These are phyloP conservation scores for Prenolepis imparis DNA, from an alignment of 2,888 invertebrate genomes.

Conservation along the genomic window DNA sequence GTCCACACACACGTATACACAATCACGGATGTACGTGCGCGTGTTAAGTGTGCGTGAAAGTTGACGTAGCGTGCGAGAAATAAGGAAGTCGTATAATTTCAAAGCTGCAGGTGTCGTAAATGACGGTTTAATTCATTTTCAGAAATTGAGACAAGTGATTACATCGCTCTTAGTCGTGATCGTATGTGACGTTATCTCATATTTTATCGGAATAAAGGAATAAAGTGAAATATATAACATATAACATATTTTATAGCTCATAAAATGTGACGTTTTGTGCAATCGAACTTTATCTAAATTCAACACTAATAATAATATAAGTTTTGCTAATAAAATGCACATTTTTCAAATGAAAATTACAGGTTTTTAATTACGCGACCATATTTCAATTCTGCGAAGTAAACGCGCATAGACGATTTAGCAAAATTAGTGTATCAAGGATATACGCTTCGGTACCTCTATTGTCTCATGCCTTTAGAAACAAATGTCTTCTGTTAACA, in stretches of 20 bases:
- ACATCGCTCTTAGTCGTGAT: constrained; percentile 36
- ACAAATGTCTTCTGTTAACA: constrained; percentile 69
- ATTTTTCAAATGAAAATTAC: not conserved
- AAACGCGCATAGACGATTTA: constrained; percentile 12
- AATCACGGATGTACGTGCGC: constrained; percentile 42
- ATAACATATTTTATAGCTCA: too few species aligned
- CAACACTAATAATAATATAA: constrained; percentile 12
- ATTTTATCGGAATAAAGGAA: not conserved
- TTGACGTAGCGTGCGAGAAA: constrained; percentile 50
- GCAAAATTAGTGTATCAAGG: constrained; percentile 40
- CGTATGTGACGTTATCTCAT: constrained; percentile 44
- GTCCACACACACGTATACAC: not conserved
- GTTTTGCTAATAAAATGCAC: not conserved
- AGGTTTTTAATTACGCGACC: not conserved
- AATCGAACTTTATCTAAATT: constrained; percentile 1
- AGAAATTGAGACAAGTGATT: constrained; percentile 61
- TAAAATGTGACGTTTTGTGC: not conserved
- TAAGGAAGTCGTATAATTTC: constrained; percentile 69
- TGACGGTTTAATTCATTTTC: constrained; percentile 73
- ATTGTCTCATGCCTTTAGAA: constrained; percentile 52
- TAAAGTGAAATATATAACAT: constrained; percentile 1
- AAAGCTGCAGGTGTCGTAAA: constrained; percentile 25
- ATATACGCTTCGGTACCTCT: constrained; percentile 17
- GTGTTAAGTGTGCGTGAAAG: constrained; percentile 55
- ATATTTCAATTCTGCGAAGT: not conserved